Conservation (phyloP, 1,140 invertebrate genomes). For the Tetraneura akinire region DNA sequence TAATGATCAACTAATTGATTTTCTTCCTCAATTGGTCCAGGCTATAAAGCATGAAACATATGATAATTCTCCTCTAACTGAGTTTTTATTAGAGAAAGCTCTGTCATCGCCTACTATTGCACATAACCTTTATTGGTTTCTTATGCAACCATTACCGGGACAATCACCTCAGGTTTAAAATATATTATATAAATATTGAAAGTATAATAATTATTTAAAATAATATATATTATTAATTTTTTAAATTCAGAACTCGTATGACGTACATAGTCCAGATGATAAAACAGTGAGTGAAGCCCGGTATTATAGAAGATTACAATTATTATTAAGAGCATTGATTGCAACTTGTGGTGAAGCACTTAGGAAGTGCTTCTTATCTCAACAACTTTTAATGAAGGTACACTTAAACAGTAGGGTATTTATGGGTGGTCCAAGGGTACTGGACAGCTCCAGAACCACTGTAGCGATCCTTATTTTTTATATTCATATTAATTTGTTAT, state of each 20-base stretch:
- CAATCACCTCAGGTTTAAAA: constrained; percentile 66
- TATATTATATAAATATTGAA: neutral
- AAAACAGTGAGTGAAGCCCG: constrained; percentile 67
- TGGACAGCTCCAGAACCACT: no score
- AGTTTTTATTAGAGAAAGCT: constrained; percentile 80
- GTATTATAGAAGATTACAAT: constrained; percentile 76
- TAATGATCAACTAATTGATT: constrained; percentile 86
- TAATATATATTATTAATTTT: constrained; percentile 33
- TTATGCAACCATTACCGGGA: constrained; percentile 77
- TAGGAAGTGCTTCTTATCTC: constrained; percentile 76
- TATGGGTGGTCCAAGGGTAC: no score
- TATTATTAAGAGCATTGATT: constrained; percentile 84
- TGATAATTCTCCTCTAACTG: constrained; percentile 80
- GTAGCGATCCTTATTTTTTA: no score
- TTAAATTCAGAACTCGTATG: constrained; percentile 53
- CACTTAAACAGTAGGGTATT: no score
- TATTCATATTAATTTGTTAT: no score
- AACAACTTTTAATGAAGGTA: constrained; percentile 82
- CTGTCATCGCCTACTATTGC: constrained; percentile 85
- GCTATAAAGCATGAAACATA: constrained; percentile 93
- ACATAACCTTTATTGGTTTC: constrained; percentile 92
- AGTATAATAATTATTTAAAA: neutral
- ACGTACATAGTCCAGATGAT: constrained; percentile 55
- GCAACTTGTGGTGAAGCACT: constrained; percentile 83
- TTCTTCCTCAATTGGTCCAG: constrained; percentile 91